phyloP scores from a whole-genome alignment of 2,797 vertebrate genomes.

The Lates japonicus region DNA sequence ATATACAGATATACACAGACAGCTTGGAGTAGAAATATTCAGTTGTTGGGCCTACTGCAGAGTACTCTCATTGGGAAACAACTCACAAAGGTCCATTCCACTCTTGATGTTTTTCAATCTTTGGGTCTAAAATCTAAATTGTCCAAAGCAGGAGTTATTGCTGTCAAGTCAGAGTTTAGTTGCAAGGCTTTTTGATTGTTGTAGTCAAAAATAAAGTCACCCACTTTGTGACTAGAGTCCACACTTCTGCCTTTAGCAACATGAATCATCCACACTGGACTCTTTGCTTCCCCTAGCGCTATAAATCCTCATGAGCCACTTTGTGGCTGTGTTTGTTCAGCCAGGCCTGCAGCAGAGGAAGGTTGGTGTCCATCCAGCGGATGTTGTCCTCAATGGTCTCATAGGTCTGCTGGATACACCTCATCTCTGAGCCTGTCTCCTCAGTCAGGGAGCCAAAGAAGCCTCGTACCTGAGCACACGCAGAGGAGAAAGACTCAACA shows the following conservation, averaged over 20 bases:
- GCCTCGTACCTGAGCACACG: constrained; percentile 81
- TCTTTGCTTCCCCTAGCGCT: not conserved
- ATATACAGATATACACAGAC: not conserved
- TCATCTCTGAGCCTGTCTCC: constrained; percentile 87
- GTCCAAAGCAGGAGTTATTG: not conserved
- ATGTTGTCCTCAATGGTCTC: constrained; percentile 93
- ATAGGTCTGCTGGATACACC: constrained; percentile 89
- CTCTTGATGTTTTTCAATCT: not conserved
- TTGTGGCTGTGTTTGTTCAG: constrained; percentile 66
- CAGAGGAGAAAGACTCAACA: not conserved
- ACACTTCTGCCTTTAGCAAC: not conserved
- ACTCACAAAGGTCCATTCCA: not conserved
- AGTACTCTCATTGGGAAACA: not conserved
- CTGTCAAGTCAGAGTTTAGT: not conserved
- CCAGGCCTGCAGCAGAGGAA: constrained; percentile 89
- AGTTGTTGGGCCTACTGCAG: not conserved
- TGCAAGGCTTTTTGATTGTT: not conserved
- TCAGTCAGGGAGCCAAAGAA: constrained; percentile 89
- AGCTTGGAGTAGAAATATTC: constrained; percentile 4
- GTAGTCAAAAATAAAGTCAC: not conserved
- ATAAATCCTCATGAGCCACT: constrained; percentile 67
- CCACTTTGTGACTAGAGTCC: not conserved
- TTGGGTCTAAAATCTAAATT: not conserved
- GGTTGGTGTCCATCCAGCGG: constrained; percentile 90
- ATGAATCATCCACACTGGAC: not conserved